These are phyloP conservation scores for Cataglyphis hispanica DNA, from an alignment of 1,140 invertebrate species.

Conservation along the genomic window DNA sequence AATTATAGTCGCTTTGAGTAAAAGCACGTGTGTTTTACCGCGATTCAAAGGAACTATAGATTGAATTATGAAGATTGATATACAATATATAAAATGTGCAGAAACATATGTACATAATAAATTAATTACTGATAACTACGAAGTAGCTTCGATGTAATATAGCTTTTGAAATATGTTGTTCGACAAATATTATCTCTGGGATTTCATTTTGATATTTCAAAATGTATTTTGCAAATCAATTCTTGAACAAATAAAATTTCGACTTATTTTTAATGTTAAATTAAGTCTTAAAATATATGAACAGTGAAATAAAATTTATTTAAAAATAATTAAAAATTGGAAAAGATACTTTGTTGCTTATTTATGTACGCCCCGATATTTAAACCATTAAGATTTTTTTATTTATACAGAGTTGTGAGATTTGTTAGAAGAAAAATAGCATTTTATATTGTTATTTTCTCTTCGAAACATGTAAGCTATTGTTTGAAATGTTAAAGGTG, in stretches of 20 bases:
- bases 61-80: slow-evolving; percentile 25
- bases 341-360: background rate
- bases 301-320: background rate
- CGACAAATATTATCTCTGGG: background rate
- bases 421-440: background rate
- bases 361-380: background rate
- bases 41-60: background rate
- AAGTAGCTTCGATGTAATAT: background rate
- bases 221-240: background rate
- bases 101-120: slow-evolving; percentile 21
- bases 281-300: background rate
- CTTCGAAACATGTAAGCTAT: background rate
- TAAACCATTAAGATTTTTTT: background rate
- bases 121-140: background rate
- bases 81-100: background rate
- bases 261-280: background rate
- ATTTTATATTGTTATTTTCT: background rate
- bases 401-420: background rate
- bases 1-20: slow-evolving; percentile 2
- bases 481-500: slow-evolving; percentile 1
- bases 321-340: background rate
- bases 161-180: background rate
- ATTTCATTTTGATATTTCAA: background rate
- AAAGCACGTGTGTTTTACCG: slow-evolving; percentile 1
- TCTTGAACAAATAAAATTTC: background rate